Evolutionary conservation across 2,113 vertebrate genomes (phyloP), one percentile per base, ranked within the genome.

Genomic region (Rattus norvegicus): DNA sequence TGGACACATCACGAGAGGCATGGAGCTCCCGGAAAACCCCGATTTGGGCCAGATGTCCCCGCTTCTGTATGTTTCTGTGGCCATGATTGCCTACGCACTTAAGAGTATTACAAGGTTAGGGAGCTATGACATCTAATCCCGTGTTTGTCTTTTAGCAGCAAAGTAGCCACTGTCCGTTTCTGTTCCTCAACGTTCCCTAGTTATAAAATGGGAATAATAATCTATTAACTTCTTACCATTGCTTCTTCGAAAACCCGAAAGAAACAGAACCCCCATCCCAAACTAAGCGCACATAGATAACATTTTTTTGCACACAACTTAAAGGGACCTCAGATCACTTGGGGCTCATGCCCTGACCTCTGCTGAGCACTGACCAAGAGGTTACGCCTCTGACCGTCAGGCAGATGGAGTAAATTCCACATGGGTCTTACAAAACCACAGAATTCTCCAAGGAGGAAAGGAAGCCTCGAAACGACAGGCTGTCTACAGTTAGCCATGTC

Each of bases 141-240:
- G 67, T 83, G 89, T 96, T 96, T 70, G 3, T 22, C 83, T 83
- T 90, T 70, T 92, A 90, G 94, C 65, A 97, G 93, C 93, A 94
- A 96, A 97, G 93, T 6, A 81, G 70, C 65, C 83, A 67, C 73
- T 93, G 47, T 73, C 65, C 56, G 87, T 84, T 86, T 95, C 72
- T 92, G 75, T 65, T 97, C 91, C 94, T 97, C 96, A 94, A 84
- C 73, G 84, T 90, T 85, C 83, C 92, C 95, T 96, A 97, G 80
- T 70, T 96, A 92, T 95, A 97, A 98, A 98, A 98, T 98, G 97
- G 92, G 91, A 97, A 97, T 96, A 97, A 97, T 97, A 96, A 97
- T 95, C 49, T 92, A 69, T 89, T 30, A 93, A 76, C 17, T 89
- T 70, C 91, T 88, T 52, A 56, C 12, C 61, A 81, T 1, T 86